Evolutionary conservation across 2,797 vertebrate genomes (phyloP), one percentile per base, ranked within the genome.

Genomic region (Saxicola maurus): DNA sequence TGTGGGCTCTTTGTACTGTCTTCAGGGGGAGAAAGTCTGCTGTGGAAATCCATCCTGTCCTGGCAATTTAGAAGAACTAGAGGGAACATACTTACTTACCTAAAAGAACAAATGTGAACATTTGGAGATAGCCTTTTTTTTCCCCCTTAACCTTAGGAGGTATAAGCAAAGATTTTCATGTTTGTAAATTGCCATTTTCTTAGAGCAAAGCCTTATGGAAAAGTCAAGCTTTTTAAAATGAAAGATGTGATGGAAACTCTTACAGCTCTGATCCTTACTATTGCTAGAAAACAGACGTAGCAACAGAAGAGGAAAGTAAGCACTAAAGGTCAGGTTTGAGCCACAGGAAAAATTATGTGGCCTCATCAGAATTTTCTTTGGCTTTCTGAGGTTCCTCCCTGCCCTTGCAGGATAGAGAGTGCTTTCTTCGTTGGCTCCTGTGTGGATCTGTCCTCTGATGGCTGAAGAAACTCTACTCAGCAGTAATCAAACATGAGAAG

Each of bases 131-230:
- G 81, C 23, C 10, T 77, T 92, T 87, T 92, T 42, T 62, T 18
- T 16, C 10, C 31, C 1, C 11, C 40, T 78, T 87, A 89, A 79
- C 49, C 79, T 83, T 68, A 61, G 66, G 84, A 95, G 92, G 73
- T 91, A 94, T 89, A 57, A 80, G 77, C 52, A 89, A 73, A 93
- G 86, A 91, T 90, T 92, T 87, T 92, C 33, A 25, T 91, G 74
- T 80, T 61, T 90, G 64, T 96, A 91, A 94, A 88, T 91, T 96
- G 91, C 90, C 48, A 92, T 92, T 94, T 94, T 95, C 59, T 76
- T 73, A 85, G 74, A 78, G 73, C 25, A 95, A 95, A 95, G 49
- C 69, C 79, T 91, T 90, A 92, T 94, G 96, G 91, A 82, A 89
- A 90, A 93, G 49, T 92, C 75, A 89, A 69, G 28, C 2, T 21